These are phyloP conservation scores for Laspeyria flexula DNA, from an alignment of 2,888 invertebrate species.

Conservation along the genomic window DNA sequence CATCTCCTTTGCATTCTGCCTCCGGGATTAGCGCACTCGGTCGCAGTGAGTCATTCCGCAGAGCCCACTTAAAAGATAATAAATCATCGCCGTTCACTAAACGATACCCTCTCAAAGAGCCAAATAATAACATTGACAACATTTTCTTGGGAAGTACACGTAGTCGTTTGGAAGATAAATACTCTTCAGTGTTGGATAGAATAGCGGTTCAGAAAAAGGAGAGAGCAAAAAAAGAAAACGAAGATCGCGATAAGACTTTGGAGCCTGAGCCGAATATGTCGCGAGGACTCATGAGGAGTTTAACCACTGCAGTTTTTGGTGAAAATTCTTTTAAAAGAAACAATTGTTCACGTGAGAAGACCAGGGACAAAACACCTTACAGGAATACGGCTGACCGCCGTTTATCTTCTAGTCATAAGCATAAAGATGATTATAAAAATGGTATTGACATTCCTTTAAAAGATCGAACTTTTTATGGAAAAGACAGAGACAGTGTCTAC, in stretches of 20 bases:
- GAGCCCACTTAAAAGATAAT: conserved; percentile 76
- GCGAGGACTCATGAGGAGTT: conserved; percentile 88
- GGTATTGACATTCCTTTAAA: conserved; percentile 66
- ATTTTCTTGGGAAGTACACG: conserved; percentile 86
- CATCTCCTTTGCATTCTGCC: conserved; percentile 74
- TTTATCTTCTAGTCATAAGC: conserved; percentile 71
- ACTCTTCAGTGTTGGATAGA: conserved; percentile 90
- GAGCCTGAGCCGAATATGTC: conserved; percentile 86
- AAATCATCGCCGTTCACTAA: conserved; percentile 77
- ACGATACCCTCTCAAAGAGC: conserved; percentile 78
- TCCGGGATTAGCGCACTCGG: conserved; percentile 70
- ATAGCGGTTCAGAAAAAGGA: conserved; percentile 87
- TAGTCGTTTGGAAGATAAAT: conserved; percentile 92
- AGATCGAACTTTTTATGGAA: conserved; percentile 68
- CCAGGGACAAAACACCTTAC: conserved; percentile 88
- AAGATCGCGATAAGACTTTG: conserved; percentile 89
- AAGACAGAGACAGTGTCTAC: conserved; percentile 82
- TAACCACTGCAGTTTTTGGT: conserved; percentile 90
- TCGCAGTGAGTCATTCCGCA: conserved; percentile 81
- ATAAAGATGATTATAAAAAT: conserved; percentile 71
- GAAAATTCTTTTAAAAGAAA: conserved; percentile 86
- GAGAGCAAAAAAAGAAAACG: conserved; percentile 78
- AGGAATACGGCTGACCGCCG: conserved; percentile 79
- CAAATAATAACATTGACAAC: conserved; percentile 77
- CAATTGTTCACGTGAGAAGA: conserved; percentile 86